Evolutionary conservation across 2,113 vertebrate species (phyloP), one percentile per base, ranked within the genome.

Genomic region (Scopus umbretta): DNA sequence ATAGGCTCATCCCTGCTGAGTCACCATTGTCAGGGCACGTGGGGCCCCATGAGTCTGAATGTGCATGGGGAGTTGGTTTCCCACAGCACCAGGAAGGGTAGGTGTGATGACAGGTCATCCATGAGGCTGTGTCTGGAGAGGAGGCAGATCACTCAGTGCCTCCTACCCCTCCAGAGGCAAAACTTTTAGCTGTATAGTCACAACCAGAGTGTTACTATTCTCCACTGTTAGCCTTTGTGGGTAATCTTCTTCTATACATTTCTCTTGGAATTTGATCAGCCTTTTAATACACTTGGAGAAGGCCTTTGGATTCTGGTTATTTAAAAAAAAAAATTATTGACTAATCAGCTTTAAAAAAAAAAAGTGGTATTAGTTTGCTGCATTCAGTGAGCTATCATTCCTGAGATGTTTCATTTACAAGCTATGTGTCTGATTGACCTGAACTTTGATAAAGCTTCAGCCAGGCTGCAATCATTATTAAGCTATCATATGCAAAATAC

Each of bases 1-100:
- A 55, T 30, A 70, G 32, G 6, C 26, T 70, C 20, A 53, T 58
- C 3, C 14, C 15, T 36, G 32, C 14, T 59, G 27, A 50, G 42
- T 12, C n/a, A 43, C 18, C 8, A 4, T 38, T 1, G 5, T 4
- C 23, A 17, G 23, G n/a, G 5, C 22, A 49, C 0, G 0, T 1
- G 7, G 34, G 15, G 17, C 23, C 11, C 17, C 53, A 32, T 0
- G 2, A 50, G 11, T 15, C 36, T 62, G 17, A 70, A 36, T 9
- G 38, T 45, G 15, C 11, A 7, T 20, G 26, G 14, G 4, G 7
- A 9, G 6, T 1, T 61, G 50, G 22, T 36, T 89, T 75, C 36
- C 45, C 32, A 56, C n/a, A 55, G 23, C 16, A n/a, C 11, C 20
- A 45, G 40, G 45, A 20, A 66, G 18, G 25, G 25, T 10, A 32